These are phyloP conservation scores for Luehdorfia chinensis DNA, from an alignment of 1,140 invertebrate genomes.

Conservation along the genomic window DNA sequence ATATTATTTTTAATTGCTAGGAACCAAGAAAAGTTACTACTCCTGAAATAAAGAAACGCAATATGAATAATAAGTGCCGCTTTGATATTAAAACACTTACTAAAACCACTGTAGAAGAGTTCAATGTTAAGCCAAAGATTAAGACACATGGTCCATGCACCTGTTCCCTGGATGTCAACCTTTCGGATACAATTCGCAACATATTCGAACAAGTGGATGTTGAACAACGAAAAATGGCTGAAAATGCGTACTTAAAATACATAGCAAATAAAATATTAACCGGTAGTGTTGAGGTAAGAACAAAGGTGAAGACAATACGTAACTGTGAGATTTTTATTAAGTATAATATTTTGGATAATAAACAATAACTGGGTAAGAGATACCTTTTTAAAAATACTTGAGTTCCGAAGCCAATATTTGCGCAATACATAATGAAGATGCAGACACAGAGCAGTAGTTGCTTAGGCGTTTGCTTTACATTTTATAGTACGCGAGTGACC, in stretches of 20 bases:
- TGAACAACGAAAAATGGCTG: conserved; percentile 55
- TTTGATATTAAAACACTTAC: conserved; percentile 44
- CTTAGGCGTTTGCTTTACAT: no score
- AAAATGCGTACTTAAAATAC: conserved; percentile 56
- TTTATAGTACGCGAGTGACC: no score
- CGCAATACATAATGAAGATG: no score
- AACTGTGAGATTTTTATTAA: no score
- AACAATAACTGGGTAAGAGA: no score
- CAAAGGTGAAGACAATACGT: no score
- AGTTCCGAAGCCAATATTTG: no score
- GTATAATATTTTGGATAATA: no score
- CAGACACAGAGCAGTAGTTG: no score
- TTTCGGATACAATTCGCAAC: conserved; percentile 62
- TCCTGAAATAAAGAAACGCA: conserved; percentile 33
- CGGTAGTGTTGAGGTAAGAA: conserved; percentile 48
- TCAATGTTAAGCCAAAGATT: conserved; percentile 51
- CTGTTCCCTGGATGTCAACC: conserved; percentile 53
- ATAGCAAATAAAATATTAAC: conserved; percentile 59
- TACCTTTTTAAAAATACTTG: no score
- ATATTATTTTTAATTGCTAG: no score
- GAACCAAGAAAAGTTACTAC: conserved; percentile 36
- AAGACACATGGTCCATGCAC: conserved; percentile 51
- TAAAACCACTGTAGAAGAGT: conserved; percentile 56
- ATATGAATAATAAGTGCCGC: conserved; percentile 26
- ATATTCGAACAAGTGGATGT: conserved; percentile 68